Conservation (phyloP, 1,140 invertebrate genomes). For the Hyphantria cunea region DNA sequence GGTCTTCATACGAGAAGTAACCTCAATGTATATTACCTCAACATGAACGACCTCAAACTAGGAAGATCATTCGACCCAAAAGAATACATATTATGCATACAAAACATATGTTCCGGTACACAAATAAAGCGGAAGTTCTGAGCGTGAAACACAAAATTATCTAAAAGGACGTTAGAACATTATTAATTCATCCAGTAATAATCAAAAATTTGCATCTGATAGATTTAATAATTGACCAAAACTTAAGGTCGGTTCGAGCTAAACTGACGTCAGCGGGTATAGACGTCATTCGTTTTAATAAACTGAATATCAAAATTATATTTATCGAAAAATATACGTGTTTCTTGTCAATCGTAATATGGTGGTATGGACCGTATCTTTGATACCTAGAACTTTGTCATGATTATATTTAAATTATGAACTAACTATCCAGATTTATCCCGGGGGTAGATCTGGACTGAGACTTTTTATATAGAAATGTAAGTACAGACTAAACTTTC, state of each 20-base stretch:
- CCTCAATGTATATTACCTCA: slow-evolving; percentile 30
- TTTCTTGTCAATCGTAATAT: too few relatives aligned
- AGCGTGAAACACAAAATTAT: slow-evolving; percentile 10
- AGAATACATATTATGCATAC: slow-evolving; percentile 25
- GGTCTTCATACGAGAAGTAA: slow-evolving; percentile 11
- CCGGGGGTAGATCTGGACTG: too few relatives aligned
- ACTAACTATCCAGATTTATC: too few relatives aligned
- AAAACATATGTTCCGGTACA: slow-evolving; percentile 20
- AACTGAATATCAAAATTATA: too few relatives aligned
- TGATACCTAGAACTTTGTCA: too few relatives aligned
- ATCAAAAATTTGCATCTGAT: slow-evolving; percentile 17
- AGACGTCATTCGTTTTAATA: too few relatives aligned
- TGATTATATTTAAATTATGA: too few relatives aligned
- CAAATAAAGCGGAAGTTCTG: slow-evolving; percentile 15
- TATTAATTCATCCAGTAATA: slow-evolving; percentile 13
- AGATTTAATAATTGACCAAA: slow-evolving; percentile 12
- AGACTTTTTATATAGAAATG: too few relatives aligned
- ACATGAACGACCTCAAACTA: slow-evolving; percentile 20
- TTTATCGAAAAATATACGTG: too few relatives aligned
- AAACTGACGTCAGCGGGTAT: not conserved
- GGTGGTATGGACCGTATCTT: too few relatives aligned
- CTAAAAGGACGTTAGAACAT: slow-evolving; percentile 19
- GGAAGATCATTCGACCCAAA: slow-evolving; percentile 22
- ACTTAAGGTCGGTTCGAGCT: not conserved
- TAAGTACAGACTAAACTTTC: too few relatives aligned